Evolutionary conservation across 2,113 vertebrate genomes (phyloP).

Genomic region (Psephotus haematonotus): DNA sequence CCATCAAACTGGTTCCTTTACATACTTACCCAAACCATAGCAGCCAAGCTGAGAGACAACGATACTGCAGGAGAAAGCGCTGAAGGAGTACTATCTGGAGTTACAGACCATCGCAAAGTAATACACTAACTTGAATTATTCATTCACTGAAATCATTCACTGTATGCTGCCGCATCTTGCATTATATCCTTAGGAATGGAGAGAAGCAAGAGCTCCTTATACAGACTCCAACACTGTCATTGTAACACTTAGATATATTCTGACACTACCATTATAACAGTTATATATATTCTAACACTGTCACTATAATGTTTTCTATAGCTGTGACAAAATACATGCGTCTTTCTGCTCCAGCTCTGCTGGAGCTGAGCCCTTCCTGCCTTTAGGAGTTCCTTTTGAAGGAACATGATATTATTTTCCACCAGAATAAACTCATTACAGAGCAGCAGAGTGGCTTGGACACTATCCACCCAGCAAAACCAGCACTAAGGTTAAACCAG

Average conservation of each 20-base stretch:
- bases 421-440: background rate
- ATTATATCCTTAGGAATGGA: background rate
- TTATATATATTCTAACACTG: background rate
- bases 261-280: too few species aligned
- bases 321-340: background rate
- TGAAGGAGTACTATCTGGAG: background rate
- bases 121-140: background rate
- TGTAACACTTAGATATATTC: background rate
- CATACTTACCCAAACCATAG: background rate
- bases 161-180: background rate
- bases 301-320: background rate
- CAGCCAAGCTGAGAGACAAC: accelerated
- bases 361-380: background rate
- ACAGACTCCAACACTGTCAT: background rate
- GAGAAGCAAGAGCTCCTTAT: background rate
- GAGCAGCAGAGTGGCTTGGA: background rate
- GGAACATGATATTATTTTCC: background rate
- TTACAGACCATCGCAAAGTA: background rate
- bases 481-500: background rate
- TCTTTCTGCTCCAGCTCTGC: background rate
- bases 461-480: background rate
- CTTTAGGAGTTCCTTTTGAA: background rate
- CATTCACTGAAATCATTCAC: background rate
- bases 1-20: background rate
- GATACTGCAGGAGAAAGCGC: background rate